Conservation (phyloP, 1,140 invertebrate species). For the Chymomyza costata region DNA sequence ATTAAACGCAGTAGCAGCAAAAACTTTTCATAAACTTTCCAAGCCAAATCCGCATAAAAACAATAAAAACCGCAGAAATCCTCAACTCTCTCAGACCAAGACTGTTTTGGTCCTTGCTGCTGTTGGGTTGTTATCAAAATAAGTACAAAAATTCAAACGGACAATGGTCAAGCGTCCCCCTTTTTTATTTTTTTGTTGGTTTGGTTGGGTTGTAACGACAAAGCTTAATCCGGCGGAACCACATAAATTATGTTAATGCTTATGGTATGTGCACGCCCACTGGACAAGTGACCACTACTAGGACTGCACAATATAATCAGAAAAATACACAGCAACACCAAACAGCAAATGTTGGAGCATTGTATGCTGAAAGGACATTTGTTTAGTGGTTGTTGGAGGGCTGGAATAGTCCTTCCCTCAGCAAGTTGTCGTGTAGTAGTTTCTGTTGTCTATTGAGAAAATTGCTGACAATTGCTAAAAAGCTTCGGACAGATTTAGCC, state of each 20-base stretch:
- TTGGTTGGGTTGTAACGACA: slow-evolving; percentile 31
- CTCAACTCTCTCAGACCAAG: slow-evolving; percentile 1
- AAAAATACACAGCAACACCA: slow-evolving; percentile 62
- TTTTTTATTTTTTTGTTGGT: slow-evolving; percentile 31
- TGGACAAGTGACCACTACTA: slow-evolving; percentile 4
- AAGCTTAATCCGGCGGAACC: slow-evolving; percentile 71
- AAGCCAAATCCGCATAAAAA: slow-evolving; percentile 50
- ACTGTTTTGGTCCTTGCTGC: slow-evolving; percentile 16
- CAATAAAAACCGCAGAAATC: slow-evolving; percentile 68
- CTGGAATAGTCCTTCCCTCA: slow-evolving; percentile 14
- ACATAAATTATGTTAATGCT: slow-evolving; percentile 75
- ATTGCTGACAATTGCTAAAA: slow-evolving; percentile 71
- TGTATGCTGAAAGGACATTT: slow-evolving; percentile 50
- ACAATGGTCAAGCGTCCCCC: slow-evolving; percentile 65
- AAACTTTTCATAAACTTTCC: slow-evolving; percentile 66
- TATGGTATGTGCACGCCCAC: slow-evolving; percentile 69
- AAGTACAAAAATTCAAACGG: slow-evolving; percentile 48
- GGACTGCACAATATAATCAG: slow-evolving; percentile 55
- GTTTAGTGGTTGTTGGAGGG: slow-evolving; percentile 19
- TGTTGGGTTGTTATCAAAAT: slow-evolving; percentile 64
- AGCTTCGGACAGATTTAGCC: slow-evolving; percentile 14
- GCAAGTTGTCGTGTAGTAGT: slow-evolving; percentile 42
- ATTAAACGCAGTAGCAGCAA: slow-evolving; percentile 28
- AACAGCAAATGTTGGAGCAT: slow-evolving; percentile 8
- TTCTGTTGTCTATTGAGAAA: slow-evolving; percentile 57